Evolutionary conservation across 2,113 vertebrate species (phyloP), one percentile per base, ranked within the genome.

Genomic region (Tichodroma muraria): DNA sequence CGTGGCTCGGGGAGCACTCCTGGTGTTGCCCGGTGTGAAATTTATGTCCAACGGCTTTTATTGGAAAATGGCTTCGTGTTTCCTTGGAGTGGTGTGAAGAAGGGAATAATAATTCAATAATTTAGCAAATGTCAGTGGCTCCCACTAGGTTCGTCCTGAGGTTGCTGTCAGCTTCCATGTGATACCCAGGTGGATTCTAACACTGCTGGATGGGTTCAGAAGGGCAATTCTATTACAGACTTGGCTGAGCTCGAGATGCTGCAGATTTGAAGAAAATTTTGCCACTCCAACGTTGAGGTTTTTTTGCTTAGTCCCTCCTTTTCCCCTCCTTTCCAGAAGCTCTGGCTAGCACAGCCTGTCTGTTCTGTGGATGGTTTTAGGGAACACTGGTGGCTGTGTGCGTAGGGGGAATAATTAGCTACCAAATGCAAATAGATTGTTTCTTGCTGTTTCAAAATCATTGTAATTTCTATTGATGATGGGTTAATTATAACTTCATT

Each of bases 301-400:
- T 94, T 88, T 2, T 88, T 2, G 10, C 52, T 77, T 33, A 28
- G 72, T 78, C 61, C 44, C 8, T 83, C 70, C 56, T 94, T 82
- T 89, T 89, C 28, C 91, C 15, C 45, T 80, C 50, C 35, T 65
- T 73, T 72, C 87, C 87, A 78, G 94, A 85, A 95, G 85, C 88
- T 82, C 88, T 91, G 94, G 89, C 93, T 90, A 75, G 94, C 82
- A 94, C 91, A 95, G 82, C 56, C 69, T 94, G 94, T 89, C 87
- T 91, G 82, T 88, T 96, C 91, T 9, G 47, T 44, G 89, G n/a
- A 69, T 71, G 71, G 88, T 50, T 94, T 84, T 61, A 85, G 88
- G 91, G 92, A 96, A 95, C 94, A 94, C 88, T 93, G 93, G 80
- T 95, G 96, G 76, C 82, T 95, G 90, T 64, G 94, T 90, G 91